A percentile compares a stretch with the other conserved stretches of the same genome.
Conservation (phyloP, 92 coral and sea anemone species). For the Paramuricea clavata region DNA sequence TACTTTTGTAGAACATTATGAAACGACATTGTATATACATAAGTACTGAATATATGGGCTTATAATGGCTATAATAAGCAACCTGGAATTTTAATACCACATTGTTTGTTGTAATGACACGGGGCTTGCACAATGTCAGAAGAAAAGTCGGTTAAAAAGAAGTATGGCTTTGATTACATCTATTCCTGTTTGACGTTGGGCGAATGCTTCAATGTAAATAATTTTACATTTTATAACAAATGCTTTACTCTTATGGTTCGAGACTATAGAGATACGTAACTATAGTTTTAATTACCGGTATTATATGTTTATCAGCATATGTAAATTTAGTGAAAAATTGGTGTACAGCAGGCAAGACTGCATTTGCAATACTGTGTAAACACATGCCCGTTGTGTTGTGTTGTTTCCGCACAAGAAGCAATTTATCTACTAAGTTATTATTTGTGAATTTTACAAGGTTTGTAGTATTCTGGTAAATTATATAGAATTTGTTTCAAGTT, state of each 20-base stretch:
- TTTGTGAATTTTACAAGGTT: not conserved
- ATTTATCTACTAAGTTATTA: no score
- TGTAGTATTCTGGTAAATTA: no score
- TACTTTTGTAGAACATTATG: not conserved
- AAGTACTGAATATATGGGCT: not conserved
- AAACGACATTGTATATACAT: not conserved
- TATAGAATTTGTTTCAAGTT: no score
- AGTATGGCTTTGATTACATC: conserved; percentile 17
- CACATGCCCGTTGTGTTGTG: no score
- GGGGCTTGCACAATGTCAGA: not conserved
- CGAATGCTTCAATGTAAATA: conserved; percentile 28
- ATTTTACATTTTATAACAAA: not conserved
- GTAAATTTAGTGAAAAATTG: not conserved
- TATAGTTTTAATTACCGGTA: not conserved
- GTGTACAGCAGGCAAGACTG: not conserved
- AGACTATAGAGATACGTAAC: not conserved
- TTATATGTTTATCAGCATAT: not conserved
- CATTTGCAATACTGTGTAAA: not conserved
- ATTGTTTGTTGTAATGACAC: not conserved
- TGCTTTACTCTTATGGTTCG: not conserved
- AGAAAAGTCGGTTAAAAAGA: conserved; percentile 3
- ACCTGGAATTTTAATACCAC: not conserved
- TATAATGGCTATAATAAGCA: not conserved
- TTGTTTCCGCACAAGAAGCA: no score
- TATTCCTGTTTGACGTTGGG: conserved; percentile 32